Evolutionary conservation across 2,888 invertebrate genomes (phyloP).

Genomic region (Adela reaumurella): DNA sequence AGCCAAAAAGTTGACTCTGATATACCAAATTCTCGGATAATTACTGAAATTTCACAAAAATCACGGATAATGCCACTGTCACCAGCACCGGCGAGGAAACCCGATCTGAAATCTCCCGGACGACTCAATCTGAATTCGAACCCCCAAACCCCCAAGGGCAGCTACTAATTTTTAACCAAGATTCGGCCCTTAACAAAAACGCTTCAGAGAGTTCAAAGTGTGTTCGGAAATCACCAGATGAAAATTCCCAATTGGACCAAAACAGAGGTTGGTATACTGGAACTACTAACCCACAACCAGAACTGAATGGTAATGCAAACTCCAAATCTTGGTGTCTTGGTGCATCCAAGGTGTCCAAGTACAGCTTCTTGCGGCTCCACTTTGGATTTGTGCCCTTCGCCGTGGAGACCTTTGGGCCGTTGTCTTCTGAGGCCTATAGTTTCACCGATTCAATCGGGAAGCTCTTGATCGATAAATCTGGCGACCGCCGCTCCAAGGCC

Average conservation of each 20-base stretch:
- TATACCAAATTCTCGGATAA: constrained; percentile 40
- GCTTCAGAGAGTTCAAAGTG: constrained; percentile 31
- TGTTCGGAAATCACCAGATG: constrained; percentile 47
- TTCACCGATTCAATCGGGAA: too few relatives aligned
- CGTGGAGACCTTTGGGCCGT: too few relatives aligned
- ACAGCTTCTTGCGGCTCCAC: too few relatives aligned
- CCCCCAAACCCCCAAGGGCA: not conserved
- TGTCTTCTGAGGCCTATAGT: too few relatives aligned
- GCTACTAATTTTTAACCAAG: not conserved
- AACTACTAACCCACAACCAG: constrained; percentile 8
- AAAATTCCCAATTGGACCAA: constrained; percentile 8
- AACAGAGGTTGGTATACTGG: constrained; percentile 5
- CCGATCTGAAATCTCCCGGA: constrained; percentile 38
- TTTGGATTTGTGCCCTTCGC: too few relatives aligned
- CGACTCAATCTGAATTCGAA: constrained; percentile 8
- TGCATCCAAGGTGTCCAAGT: too few relatives aligned
- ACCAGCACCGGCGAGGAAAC: constrained; percentile 32
- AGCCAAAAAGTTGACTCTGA: constrained; percentile 27
- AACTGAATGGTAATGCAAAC: constrained; percentile 3
- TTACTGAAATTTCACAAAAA: constrained; percentile 44
- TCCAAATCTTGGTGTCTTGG: constrained; percentile 44
- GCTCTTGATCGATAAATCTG: too few relatives aligned
- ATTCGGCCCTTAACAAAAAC: constrained; percentile 19
- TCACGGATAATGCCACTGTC: constrained; percentile 38
- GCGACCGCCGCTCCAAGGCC: too few relatives aligned